A percentile compares a stretch with the other conserved stretches of the same genome.
Conservation (phyloP, 2,888 invertebrate species). For the Pterostichus madidus region DNA sequence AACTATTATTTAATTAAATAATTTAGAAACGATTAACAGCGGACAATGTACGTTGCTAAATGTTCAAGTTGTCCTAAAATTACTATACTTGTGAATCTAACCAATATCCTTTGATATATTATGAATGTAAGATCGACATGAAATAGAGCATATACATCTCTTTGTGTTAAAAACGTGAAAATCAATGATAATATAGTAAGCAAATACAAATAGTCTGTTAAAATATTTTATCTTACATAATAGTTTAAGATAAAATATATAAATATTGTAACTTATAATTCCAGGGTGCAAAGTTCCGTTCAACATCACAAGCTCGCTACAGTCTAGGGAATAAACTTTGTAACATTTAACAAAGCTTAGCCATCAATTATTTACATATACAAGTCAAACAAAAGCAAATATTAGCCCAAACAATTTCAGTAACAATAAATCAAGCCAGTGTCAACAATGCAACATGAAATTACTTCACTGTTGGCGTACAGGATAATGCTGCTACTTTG, state of each 20-base stretch:
- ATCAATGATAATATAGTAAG: no score
- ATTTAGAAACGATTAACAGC: no score
- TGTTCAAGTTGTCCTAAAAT: no score
- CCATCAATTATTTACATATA: constrained; percentile 32
- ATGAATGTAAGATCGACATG: no score
- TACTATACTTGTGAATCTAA: no score
- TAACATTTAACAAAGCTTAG: constrained; percentile 1
- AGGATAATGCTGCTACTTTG: constrained; percentile 27
- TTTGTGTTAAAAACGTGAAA: not conserved
- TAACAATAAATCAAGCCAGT: constrained; percentile 11
- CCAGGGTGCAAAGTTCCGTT: not conserved
- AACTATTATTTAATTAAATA: no score
- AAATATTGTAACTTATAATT: not conserved
- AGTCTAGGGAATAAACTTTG: not conserved
- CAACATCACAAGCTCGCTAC: not conserved
- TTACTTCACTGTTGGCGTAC: constrained; percentile 23
- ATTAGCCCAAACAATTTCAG: constrained; percentile 1
- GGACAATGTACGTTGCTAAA: no score
- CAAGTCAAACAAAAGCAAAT: not conserved
- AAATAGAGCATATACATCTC: no score
- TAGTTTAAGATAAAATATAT: constrained; percentile 5
- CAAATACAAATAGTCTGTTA: not conserved
- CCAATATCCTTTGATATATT: no score
- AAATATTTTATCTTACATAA: not conserved
- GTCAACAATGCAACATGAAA: not conserved